Evolutionary conservation across 2,888 invertebrate genomes (phyloP).

Genomic region (Chalcis sispes): DNA sequence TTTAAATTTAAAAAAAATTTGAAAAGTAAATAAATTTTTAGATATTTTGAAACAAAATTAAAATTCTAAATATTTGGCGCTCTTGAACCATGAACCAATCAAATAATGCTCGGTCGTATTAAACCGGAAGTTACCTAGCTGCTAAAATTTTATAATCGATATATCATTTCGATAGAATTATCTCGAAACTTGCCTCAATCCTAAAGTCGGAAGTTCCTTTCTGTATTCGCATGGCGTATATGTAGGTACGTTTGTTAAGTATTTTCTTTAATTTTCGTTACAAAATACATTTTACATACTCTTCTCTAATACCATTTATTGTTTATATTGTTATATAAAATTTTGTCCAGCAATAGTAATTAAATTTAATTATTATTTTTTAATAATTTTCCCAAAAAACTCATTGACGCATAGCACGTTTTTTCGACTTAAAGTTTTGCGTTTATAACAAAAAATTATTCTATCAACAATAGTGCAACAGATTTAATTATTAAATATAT

Average conservation of each 20-base stretch:
- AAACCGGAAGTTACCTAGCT: conserved; percentile 13
- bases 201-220: conserved; percentile 62
- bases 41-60: neutral
- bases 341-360: conserved; percentile 23
- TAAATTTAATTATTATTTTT: conserved; percentile 14
- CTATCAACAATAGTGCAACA: too few species aligned
- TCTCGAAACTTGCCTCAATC: conserved; percentile 45
- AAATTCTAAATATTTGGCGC: conserved; percentile 21
- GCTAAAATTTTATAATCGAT: neutral
- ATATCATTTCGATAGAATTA: conserved; percentile 1
- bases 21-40: neutral
- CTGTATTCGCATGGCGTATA: conserved; percentile 62
- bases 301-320: conserved; percentile 6
- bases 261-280: conserved; percentile 54
- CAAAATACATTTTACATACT: conserved; percentile 8
- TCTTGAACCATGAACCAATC: neutral
- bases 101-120: neutral
- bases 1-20: neutral
- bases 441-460: conserved; percentile 43
- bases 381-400: conserved; percentile 14
- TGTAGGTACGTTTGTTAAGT: conserved; percentile 64
- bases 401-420: conserved; percentile 59
- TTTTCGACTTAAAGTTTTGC: conserved; percentile 3
- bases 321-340: conserved; percentile 35
- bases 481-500: neutral